A percentile compares a stretch with the other conserved stretches of the same genome.
phyloP scores from a whole-genome alignment of 2,888 invertebrate genomes.

The Drosophila infuscata region DNA sequence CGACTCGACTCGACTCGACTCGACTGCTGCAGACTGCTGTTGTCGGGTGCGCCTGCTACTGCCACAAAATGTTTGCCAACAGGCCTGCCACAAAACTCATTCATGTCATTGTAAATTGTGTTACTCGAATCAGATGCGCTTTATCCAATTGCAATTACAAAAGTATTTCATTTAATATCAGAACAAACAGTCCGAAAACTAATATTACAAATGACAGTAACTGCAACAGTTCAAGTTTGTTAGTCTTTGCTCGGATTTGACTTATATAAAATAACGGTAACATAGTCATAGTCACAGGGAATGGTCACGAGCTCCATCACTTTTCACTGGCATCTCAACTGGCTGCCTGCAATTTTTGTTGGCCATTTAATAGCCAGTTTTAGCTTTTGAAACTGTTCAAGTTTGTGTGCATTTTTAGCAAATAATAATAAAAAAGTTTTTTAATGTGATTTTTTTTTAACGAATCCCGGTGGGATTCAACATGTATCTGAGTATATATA shows the following conservation, averaged over 20 bases:
- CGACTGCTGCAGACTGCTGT: neutral
- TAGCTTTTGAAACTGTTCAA: neutral
- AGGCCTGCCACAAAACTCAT: slow-evolving; percentile 9
- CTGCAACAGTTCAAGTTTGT: neutral
- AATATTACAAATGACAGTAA: neutral
- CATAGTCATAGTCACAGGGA: neutral
- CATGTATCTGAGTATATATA: neutral
- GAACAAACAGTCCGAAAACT: neutral
- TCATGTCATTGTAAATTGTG: slow-evolving; percentile 2
- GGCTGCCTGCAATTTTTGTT: neutral
- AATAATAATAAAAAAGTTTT: neutral
- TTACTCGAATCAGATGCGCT: neutral
- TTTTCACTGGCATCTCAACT: neutral
- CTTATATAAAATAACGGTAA: neutral
- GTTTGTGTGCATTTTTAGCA: neutral
- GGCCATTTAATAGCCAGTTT: neutral
- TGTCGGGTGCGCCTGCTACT: neutral
- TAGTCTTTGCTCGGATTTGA: neutral
- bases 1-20: neutral
- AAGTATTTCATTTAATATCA: neutral
- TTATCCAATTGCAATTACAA: slow-evolving; percentile 12
- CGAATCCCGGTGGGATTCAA: neutral
- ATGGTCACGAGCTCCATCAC: neutral
- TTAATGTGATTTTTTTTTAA: too few relatives aligned
- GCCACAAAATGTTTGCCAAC: slow-evolving; percentile 5